These are phyloP conservation scores for Busseola fusca DNA, from an alignment of 2,888 invertebrate genomes.

Conservation along the genomic window DNA sequence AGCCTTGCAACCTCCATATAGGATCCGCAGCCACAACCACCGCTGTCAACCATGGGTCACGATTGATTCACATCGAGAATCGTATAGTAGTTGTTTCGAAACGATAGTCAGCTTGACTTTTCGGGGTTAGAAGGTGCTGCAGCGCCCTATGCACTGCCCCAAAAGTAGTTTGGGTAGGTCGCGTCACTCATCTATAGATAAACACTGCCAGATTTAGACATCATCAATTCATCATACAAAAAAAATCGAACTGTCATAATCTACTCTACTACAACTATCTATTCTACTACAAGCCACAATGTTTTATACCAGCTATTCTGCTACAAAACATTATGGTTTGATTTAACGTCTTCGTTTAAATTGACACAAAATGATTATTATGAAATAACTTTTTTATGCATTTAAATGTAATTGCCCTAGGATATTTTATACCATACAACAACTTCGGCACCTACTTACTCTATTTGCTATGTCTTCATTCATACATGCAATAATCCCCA, in stretches of 20 bases:
- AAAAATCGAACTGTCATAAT: neutral
- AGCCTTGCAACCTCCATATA: slow-evolving; percentile 28
- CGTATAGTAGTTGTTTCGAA: slow-evolving; percentile 12
- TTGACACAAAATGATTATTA: neutral
- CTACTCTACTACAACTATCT: neutral
- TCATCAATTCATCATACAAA: neutral
- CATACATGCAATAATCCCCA: too few species aligned
- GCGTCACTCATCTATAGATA: neutral
- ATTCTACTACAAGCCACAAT: too few species aligned
- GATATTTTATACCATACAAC: too few species aligned
- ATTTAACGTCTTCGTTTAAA: neutral
- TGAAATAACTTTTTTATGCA: too few species aligned
- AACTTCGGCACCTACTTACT: too few species aligned
- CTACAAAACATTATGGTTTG: too few species aligned
- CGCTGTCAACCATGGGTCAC: neutral
- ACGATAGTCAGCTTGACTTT: slow-evolving; percentile 7
- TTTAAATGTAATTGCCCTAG: too few species aligned
- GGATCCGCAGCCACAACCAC: slow-evolving; percentile 3
- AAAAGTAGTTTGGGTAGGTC: neutral
- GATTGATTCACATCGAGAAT: slow-evolving; percentile 22
- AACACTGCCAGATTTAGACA: neutral
- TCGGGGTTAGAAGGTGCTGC: neutral
- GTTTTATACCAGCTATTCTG: too few species aligned
- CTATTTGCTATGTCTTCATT: too few species aligned
- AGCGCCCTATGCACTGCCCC: neutral